Base-by-base conservation (phyloP, 2,797 vertebrate species). In the Uromys caudimaculatus region DNA sequence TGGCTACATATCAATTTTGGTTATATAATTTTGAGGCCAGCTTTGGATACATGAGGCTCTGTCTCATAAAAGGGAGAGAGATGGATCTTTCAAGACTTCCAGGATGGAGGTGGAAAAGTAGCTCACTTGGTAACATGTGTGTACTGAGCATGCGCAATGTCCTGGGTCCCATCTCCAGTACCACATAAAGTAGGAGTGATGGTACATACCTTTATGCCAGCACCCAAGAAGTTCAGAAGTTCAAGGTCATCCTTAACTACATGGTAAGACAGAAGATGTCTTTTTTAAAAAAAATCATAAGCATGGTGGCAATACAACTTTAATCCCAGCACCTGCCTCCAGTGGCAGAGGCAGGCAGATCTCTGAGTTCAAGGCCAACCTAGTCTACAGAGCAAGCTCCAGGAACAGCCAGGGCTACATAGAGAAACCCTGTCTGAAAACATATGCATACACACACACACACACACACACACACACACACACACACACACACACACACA, bases 281-380 rank as follows among this genome's bases (percentile, higher is more conserved):
- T 64, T 58, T 85, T 62, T 29, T n/a, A n/a, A 29, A 19, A 69
- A 64, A 50, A 85, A 67, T 35, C 6, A 19, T 50, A 85, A 32
- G 19, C 6, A 4, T 23, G 44, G 29, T 50, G 44, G 44, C 0
- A 0, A 0, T 19, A 85, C 7, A 21, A 60, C 83, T 67, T 67
- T 67, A n/a, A 50, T 50, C 6, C 62, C 19, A n/a, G 44, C 11
- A 50, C 32, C 50, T 0, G 1, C 12, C 24, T 29, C 4, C 14
- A 12, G 44, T 16, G 62, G 19, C 44, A 69, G 83, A 85, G 62
- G 62, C 32, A n/a, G 83, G 44, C 19, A 67, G 83, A n/a, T 67
- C 60, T 67, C 44, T 85, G 44, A 50, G 32, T 85, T 67, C 29
- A 12, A 67, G 44, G 41, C 16, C 81, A 84, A 38, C 16, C 23